Percentiles rank a stretch among this genome's conserved stretches.
phyloP scores from a whole-genome alignment of 2,888 invertebrate species.

The Spodoptera picta region DNA sequence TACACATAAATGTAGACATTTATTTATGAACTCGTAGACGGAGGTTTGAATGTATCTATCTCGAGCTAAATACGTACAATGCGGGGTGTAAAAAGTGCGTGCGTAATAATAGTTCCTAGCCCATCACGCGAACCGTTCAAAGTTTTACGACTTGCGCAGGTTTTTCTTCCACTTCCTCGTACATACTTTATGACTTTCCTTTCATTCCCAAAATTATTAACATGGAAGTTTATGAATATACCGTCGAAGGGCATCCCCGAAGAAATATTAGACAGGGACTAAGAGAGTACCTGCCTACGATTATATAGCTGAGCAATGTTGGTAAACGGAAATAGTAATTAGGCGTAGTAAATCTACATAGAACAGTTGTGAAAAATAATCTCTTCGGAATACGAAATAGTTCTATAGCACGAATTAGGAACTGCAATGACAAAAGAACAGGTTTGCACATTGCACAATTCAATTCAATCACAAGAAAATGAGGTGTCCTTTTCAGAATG shows the following conservation, averaged over 20 bases:
- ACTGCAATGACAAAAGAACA: no score
- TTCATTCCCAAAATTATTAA: slow-evolving; percentile 50
- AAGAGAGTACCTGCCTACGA: slow-evolving; percentile 3
- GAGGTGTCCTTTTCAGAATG: not conserved
- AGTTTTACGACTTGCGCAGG: slow-evolving; percentile 50
- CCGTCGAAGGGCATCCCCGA: slow-evolving; percentile 33
- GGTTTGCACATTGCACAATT: slow-evolving; percentile 2
- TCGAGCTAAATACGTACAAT: slow-evolving; percentile 36
- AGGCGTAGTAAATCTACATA: not conserved
- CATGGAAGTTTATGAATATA: slow-evolving; percentile 46
- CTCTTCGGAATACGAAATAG: no score
- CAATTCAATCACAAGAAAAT: slow-evolving; percentile 12
- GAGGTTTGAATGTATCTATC: slow-evolving; percentile 43
- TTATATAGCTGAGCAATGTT: slow-evolving; percentile 11
- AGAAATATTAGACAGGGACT: slow-evolving; percentile 30
- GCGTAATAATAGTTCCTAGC: slow-evolving; percentile 49
- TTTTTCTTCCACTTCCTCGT: slow-evolving; percentile 50
- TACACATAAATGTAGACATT: slow-evolving; percentile 10
- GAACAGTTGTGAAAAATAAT: no score
- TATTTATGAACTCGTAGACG: slow-evolving; percentile 20
- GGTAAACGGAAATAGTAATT: slow-evolving; percentile 28
- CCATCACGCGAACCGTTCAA: slow-evolving; percentile 54
- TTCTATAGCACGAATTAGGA: no score
- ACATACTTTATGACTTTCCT: slow-evolving; percentile 50
- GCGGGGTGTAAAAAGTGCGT: slow-evolving; percentile 50